A percentile compares a stretch with the other conserved stretches of the same genome.
phyloP scores from a whole-genome alignment of 2,797 vertebrate genomes.

The Sciaenops ocellatus region DNA sequence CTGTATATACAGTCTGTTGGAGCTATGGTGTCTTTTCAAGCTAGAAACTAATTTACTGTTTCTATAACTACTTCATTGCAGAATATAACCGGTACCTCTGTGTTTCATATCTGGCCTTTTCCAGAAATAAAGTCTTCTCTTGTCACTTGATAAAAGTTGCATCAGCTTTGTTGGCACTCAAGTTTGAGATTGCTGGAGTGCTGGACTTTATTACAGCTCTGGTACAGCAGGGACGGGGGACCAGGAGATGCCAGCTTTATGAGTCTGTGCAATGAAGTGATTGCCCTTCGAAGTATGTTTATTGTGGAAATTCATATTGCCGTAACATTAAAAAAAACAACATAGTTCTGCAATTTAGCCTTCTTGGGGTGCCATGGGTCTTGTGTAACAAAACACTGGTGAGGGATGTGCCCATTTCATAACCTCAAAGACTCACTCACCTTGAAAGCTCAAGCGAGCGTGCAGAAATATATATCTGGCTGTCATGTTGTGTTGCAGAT shows the following conservation, averaged over 20 bases:
- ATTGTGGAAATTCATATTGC: constrained; percentile 38
- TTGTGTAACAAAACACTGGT: constrained; percentile 25
- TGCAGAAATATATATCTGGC: constrained; percentile 20
- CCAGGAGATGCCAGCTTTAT: constrained; percentile 39
- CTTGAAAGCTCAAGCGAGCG: constrained; percentile 18
- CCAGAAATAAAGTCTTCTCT: neutral
- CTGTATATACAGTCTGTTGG: too few species aligned
- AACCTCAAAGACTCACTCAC: constrained; percentile 31
- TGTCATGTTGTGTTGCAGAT: constrained; percentile 18
- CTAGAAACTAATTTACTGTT: too few species aligned
- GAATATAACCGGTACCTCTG: neutral
- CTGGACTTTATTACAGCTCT: constrained; percentile 30
- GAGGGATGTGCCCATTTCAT: constrained; percentile 18
- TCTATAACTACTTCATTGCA: neutral
- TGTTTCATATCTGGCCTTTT: constrained; percentile 8
- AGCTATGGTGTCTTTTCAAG: too few species aligned
- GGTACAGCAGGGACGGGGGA: neutral
- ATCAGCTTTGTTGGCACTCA: neutral
- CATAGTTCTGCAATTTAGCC: constrained; percentile 6
- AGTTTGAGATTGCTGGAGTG: neutral
- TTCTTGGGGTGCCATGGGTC: constrained; percentile 15
- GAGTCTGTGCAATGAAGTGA: constrained; percentile 35
- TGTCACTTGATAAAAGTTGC: neutral
- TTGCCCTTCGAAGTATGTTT: constrained; percentile 39
- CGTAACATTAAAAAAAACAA: constrained; percentile 41